Evolutionary conservation across 2,888 invertebrate genomes (phyloP).

Genomic region (Nesidiocoris tenuis): DNA sequence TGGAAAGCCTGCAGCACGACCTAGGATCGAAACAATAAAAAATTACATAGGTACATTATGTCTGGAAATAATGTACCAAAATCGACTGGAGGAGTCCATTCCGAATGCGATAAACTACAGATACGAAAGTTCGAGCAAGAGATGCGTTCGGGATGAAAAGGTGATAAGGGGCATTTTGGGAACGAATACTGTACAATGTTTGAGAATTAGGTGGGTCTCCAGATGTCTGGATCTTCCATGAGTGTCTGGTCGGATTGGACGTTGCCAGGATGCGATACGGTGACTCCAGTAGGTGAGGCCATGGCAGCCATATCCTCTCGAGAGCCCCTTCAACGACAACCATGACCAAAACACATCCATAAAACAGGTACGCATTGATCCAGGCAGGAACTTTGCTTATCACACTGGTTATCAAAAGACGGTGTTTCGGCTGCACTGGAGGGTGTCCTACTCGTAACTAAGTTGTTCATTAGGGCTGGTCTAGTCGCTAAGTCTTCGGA

Average conservation of each 20-base stretch:
- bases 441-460: too few relatives aligned
- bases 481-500: too few relatives aligned
- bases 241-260: constrained; percentile 64
- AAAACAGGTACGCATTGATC: neutral
- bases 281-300: constrained; percentile 65
- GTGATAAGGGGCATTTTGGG: neutral
- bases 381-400: constrained; percentile 4
- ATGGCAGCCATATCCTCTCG: constrained; percentile 83
- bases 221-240: constrained; percentile 90
- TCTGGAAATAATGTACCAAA: too few relatives aligned
- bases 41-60: too few relatives aligned
- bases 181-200: constrained; percentile 34
- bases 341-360: constrained; percentile 12
- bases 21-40: too few relatives aligned
- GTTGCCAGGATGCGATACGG: constrained; percentile 61
- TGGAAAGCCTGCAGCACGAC: too few relatives aligned
- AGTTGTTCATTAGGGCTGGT: too few relatives aligned
- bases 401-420: constrained; percentile 10
- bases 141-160: neutral
- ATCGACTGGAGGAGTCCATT: too few relatives aligned
- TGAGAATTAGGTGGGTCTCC: constrained; percentile 74
- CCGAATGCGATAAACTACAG: too few relatives aligned
- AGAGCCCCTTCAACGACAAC: constrained; percentile 64
- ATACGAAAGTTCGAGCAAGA: too few relatives aligned
- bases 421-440: too few relatives aligned